Percentiles rank a stretch among this genome's conserved stretches.
phyloP scores from a whole-genome alignment of 2,113 vertebrate genomes.

The Malurus cyaneus region DNA sequence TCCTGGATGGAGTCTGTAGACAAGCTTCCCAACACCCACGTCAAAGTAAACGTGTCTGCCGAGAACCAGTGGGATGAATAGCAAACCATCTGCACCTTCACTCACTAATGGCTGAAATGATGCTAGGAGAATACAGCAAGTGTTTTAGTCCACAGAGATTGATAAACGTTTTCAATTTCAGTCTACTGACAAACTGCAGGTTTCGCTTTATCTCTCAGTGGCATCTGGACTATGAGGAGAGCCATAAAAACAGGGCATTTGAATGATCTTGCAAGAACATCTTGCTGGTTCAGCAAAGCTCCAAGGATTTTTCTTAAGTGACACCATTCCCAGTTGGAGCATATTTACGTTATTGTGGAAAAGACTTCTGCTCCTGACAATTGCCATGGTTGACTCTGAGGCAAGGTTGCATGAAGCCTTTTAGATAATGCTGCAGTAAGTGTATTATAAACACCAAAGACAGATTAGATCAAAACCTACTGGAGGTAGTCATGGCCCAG shows the following conservation, averaged over 20 bases:
- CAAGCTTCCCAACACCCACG: neutral
- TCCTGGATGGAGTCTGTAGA: neutral
- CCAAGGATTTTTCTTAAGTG: conserved; percentile 46
- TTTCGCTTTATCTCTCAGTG: conserved; percentile 59
- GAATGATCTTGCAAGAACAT: conserved; percentile 55
- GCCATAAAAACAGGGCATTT: conserved; percentile 45
- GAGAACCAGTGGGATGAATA: neutral
- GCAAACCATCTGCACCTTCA: conserved; percentile 13
- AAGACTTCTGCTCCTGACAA: neutral
- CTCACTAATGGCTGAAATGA: neutral
- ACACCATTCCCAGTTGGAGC: conserved; percentile 21
- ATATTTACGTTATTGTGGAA: neutral
- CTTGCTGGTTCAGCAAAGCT: conserved; percentile 58
- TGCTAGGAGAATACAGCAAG: neutral
- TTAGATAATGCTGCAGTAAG: neutral
- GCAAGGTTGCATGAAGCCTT: neutral
- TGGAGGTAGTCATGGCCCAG: neutral
- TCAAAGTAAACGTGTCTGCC: neutral
- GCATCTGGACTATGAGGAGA: conserved; percentile 54
- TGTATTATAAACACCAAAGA: neutral
- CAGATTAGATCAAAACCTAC: neutral
- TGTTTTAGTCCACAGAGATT: conserved; percentile 43
- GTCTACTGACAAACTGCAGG: conserved; percentile 25
- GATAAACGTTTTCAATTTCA: conserved; percentile 56
- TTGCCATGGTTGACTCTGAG: neutral